Evolutionary conservation across 1,140 invertebrate genomes (phyloP).

Genomic region (Drosophila obscura): DNA sequence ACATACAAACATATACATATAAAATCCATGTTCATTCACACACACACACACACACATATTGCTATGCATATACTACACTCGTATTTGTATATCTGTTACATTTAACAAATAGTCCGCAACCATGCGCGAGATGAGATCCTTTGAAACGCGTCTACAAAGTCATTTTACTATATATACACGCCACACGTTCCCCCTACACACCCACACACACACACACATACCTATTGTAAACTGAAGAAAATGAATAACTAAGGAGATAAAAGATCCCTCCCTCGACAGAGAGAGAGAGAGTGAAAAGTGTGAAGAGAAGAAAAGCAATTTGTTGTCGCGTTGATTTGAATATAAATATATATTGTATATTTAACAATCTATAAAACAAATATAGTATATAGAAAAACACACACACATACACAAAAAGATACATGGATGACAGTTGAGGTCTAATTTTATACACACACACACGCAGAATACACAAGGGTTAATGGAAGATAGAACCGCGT

Average conservation of each 20-base stretch:
- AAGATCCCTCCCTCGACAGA: neutral
- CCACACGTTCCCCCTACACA: constrained; percentile 5
- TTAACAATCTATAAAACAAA: constrained; percentile 61
- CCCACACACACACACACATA: constrained; percentile 2
- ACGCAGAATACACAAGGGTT: neutral
- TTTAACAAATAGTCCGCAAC: constrained; percentile 54
- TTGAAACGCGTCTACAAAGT: constrained; percentile 57
- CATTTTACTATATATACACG: constrained; percentile 56
- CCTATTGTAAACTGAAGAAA: constrained; percentile 26
- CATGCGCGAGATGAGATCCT: constrained; percentile 41
- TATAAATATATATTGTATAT: constrained; percentile 63
- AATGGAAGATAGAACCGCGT: neutral
- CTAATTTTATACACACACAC: constrained; percentile 31
- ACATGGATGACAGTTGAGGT: constrained; percentile 47
- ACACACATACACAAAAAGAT: constrained; percentile 32
- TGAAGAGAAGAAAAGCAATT: constrained; percentile 30
- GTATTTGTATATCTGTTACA: constrained; percentile 50
- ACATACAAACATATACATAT: constrained; percentile 18
- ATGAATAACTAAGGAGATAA: neutral
- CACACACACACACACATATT: constrained; percentile 19
- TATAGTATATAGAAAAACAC: constrained; percentile 50
- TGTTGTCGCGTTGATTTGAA: constrained; percentile 51
- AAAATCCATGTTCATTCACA: constrained; percentile 14
- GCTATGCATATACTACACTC: too few relatives aligned
- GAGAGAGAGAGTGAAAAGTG: neutral